phyloP scores from a whole-genome alignment of 53 echinoderm and acorn worm genomes.

The Luidia sarsii region DNA sequence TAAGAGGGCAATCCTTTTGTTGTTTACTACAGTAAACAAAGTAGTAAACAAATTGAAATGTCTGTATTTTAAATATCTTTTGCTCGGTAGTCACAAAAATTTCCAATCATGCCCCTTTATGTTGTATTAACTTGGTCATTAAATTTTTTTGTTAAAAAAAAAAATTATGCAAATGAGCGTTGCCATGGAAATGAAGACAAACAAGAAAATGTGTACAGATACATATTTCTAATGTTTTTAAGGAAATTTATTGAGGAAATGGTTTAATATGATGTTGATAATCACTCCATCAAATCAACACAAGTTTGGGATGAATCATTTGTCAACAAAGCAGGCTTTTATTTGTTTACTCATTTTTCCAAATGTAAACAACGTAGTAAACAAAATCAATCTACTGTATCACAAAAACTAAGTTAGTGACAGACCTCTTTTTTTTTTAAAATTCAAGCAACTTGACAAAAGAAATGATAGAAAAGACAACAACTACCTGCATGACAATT shows the following conservation, averaged over 20 bases:
- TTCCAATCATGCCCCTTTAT: background rate
- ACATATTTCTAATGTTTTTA: background rate
- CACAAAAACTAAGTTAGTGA: background rate
- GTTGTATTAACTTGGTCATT: background rate
- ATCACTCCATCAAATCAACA: background rate
- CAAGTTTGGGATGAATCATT: background rate
- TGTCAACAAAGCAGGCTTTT: background rate
- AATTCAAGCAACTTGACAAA: background rate
- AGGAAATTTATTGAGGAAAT: background rate
- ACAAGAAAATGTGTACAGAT: background rate
- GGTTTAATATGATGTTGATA: background rate
- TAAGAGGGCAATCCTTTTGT: background rate
- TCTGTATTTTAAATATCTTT: background rate
- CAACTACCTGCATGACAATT: no score
- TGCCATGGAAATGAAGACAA: conserved; percentile 7
- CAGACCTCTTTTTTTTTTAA: background rate
- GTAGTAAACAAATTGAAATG: conserved; percentile 36
- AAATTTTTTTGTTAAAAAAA: background rate
- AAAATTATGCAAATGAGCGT: background rate
- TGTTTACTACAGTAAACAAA: conserved; percentile 30
- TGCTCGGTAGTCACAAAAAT: background rate
- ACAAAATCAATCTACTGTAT: conserved; percentile 3
- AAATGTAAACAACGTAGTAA: conserved; percentile 24
- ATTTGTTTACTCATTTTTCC: conserved; percentile 22
- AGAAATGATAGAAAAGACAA: background rate